A percentile compares a stretch with the other conserved stretches of the same genome.
Evolutionary conservation across 2,888 invertebrate species (phyloP).

Genomic region (Caenorhabditis japonica): DNA sequence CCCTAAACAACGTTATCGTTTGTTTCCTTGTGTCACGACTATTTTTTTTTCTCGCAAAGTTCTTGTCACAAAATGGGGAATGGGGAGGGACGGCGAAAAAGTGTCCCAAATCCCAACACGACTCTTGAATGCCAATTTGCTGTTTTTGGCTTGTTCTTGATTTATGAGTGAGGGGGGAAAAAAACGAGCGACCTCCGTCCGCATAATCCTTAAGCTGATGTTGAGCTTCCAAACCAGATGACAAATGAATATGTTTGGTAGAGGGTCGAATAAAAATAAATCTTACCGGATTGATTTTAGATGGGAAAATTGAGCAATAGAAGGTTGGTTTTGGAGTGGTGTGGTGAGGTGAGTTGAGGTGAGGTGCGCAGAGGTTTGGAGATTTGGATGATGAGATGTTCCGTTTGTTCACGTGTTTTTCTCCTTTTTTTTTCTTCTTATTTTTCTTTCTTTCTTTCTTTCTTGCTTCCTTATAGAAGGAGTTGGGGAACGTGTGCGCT

Average conservation of each 20-base stretch:
- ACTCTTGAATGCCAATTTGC: too few relatives aligned
- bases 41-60: conserved; percentile 1
- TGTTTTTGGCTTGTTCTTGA: too few relatives aligned
- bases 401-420: conserved; percentile 29
- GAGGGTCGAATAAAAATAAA: conserved; percentile 23
- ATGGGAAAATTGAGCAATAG: conserved; percentile 10
- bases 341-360: too few relatives aligned
- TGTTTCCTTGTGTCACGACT: conserved; percentile 12
- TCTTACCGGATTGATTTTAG: conserved; percentile 37
- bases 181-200: conserved; percentile 19
- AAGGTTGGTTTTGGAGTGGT: too few relatives aligned
- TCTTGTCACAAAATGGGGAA: too few relatives aligned
- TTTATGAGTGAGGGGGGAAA: conserved; percentile 5
- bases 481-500: conserved; percentile 24
- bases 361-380: too few relatives aligned
- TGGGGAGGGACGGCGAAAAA: too few relatives aligned
- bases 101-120: too few relatives aligned
- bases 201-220: conserved; percentile 37
- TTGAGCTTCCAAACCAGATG: conserved; percentile 27
- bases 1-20: conserved; percentile 8
- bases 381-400: too few relatives aligned
- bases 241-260: conserved; percentile 29
- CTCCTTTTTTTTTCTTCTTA: conserved; percentile 19
- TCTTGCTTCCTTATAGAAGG: conserved; percentile 1
- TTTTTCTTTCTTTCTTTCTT: conserved; percentile 9